Evolutionary conservation across 1,140 invertebrate genomes (phyloP).

Genomic region (Goniozus legneri): DNA sequence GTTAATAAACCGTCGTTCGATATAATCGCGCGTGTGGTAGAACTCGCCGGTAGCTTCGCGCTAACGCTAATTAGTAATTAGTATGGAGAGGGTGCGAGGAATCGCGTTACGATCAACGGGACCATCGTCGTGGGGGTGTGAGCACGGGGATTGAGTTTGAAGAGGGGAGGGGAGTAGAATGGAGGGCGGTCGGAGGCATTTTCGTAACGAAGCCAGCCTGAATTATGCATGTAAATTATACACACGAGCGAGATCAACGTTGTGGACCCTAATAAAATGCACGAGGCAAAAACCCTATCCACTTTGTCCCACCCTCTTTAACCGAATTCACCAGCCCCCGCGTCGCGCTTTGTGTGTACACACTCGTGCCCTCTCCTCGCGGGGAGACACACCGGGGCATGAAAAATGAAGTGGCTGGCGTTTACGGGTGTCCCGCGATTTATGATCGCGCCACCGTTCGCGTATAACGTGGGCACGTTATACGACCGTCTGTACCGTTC

Average conservation of each 20-base stretch:
- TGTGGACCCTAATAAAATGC: background rate
- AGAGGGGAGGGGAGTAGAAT: too few species aligned
- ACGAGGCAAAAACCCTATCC: background rate
- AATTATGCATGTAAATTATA: slow-evolving; percentile 26
- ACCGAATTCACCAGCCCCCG: background rate
- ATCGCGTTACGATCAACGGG: slow-evolving; percentile 21
- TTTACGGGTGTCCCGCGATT: slow-evolving; percentile 25
- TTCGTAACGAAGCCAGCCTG: slow-evolving; percentile 19
- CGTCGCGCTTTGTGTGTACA: background rate
- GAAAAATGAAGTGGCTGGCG: slow-evolving; percentile 24
- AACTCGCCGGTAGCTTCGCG: too few species aligned
- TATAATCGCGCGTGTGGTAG: too few species aligned
- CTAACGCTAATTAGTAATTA: slow-evolving; percentile 26
- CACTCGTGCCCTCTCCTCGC: too few species aligned
- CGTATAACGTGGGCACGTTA: background rate
- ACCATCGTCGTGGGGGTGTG: too few species aligned
- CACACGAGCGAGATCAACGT: background rate
- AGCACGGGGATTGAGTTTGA: too few species aligned
- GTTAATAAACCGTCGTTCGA: too few species aligned
- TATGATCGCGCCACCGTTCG: slow-evolving; percentile 13
- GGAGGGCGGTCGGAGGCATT: too few species aligned
- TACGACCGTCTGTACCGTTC: background rate
- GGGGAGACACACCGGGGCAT: slow-evolving; percentile 15
- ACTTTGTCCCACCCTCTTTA: too few species aligned
- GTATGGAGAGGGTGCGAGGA: slow-evolving; percentile 14